Base-by-base conservation (phyloP, 2,797 vertebrate species). In the Arctocebus calabarensis region DNA sequence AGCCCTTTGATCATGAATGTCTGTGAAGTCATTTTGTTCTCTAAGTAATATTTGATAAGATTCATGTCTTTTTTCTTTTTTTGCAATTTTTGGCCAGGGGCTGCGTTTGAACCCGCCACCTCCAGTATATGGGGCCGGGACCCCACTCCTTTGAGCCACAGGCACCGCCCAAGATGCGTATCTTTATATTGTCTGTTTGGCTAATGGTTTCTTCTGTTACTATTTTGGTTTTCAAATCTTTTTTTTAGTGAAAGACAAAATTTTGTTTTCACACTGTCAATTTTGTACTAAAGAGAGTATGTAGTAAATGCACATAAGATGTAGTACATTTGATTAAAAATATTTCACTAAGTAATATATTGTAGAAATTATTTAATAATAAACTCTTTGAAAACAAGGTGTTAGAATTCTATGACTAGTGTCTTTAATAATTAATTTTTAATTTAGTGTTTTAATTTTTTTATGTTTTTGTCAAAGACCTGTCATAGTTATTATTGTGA, bases 341-440 rank as follows among this genome's bases (percentile, higher is more conserved):
- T 78, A 78, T 48, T 91, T 86, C n/a, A 74, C 66, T 84, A 37
- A 62, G 10, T 88, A 25, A 75, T 59, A 71, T 34, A 45, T 84
- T 66, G 27, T 40, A 13, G 83, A 92, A 88, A 34, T 45, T 45
- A n/a, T 85, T 70, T 87, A 62, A 92, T 95, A 61, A 73, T 52
- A 25, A 3, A 32, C 32, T 2, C 13, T 37, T 68, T 78, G 13
- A 59, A 92, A 94, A 91, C 29, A 48, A 83, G 59, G 5, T 83
- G 3, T 82, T 88, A 91, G 10, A 88, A 75, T 94, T 92, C 71
- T 75, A 0, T 86, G 29, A 7, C 59, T 93, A 84, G 5, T 87
- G 29, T 48, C 48, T 75, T 93, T 91, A 75, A 45, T 62, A 94
- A 90, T 91, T 25, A 74, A 14, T 81, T 94, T 93, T 23, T 92